Evolutionary conservation across 2,797 vertebrate species (phyloP).

Genomic region (Glyptemys insculpta): DNA sequence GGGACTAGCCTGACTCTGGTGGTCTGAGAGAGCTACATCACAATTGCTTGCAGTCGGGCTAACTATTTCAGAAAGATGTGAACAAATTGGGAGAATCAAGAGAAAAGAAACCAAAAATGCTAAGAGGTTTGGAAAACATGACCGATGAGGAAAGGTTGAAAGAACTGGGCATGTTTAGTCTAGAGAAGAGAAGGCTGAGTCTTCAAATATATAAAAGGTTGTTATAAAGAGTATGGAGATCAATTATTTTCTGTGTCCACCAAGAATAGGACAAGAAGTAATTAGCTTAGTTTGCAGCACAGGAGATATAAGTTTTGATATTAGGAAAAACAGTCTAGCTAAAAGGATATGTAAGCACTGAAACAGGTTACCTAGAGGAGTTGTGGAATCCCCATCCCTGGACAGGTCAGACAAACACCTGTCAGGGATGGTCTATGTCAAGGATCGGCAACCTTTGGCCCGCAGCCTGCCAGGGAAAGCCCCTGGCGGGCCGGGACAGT

Average conservation of each 20-base stretch:
- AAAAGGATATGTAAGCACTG: neutral
- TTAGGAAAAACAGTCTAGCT: neutral
- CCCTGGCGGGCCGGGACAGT: no score
- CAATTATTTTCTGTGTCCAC: neutral
- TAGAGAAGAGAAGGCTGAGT: neutral
- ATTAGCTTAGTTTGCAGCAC: neutral
- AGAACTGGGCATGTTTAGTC: neutral
- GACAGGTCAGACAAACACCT: neutral
- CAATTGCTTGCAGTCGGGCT: conserved; percentile 44
- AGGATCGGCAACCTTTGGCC: no score
- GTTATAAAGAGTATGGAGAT: neutral
- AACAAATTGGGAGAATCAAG: neutral
- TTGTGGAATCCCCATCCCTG: neutral
- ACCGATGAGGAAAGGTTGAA: neutral
- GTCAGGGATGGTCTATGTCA: neutral
- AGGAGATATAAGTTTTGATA: neutral
- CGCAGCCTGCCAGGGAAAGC: no score
- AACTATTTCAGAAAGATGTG: neutral
- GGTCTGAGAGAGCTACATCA: conserved; percentile 30
- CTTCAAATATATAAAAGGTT: neutral
- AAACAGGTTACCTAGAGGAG: neutral
- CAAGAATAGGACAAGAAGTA: neutral
- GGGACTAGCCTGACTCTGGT: rapidly evolving
- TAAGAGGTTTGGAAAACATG: neutral
- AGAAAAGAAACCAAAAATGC: neutral